phyloP scores from a whole-genome alignment of 1,140 invertebrate species.

The Calliopsis andreniformis region DNA sequence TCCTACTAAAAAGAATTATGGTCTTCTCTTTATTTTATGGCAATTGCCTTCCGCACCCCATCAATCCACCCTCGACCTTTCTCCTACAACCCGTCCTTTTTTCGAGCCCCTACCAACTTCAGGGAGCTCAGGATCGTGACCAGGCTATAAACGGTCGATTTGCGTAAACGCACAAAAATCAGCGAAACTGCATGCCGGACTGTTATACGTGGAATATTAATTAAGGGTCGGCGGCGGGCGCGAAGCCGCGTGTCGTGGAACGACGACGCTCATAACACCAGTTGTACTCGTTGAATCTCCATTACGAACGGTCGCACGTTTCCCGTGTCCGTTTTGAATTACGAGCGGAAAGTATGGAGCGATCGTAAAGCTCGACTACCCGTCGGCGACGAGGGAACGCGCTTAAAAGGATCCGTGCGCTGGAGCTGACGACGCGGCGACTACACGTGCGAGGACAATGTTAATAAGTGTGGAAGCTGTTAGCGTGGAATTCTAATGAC shows the following conservation, averaged over 20 bases:
- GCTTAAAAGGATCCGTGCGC: conserved; percentile 54
- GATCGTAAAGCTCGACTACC: conserved; percentile 59
- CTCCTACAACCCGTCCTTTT: conserved; percentile 5
- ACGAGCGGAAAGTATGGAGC: conserved; percentile 65
- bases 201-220: conserved; percentile 66
- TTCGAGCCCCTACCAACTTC: neutral
- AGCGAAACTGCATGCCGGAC: conserved; percentile 57
- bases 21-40: neutral
- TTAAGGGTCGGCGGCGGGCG: conserved; percentile 38
- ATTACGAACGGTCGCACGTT: conserved; percentile 57
- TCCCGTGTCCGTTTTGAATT: conserved; percentile 59
- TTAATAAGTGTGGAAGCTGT: conserved; percentile 36
- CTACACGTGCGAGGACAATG: conserved; percentile 29
- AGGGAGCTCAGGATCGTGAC: conserved; percentile 62
- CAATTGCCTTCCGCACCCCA: neutral
- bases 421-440: neutral
- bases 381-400: conserved; percentile 16
- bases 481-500: conserved; percentile 39
- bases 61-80: neutral
- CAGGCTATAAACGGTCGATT: conserved; percentile 69
- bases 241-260: conserved; percentile 21
- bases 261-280: conserved; percentile 32
- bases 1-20: too few species aligned
- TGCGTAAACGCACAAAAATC: conserved; percentile 71
- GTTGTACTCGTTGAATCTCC: conserved; percentile 54